Evolutionary conservation across 1,140 invertebrate species (phyloP), one percentile per base, ranked within the genome.

Genomic region (Drosophila asahinai): DNA sequence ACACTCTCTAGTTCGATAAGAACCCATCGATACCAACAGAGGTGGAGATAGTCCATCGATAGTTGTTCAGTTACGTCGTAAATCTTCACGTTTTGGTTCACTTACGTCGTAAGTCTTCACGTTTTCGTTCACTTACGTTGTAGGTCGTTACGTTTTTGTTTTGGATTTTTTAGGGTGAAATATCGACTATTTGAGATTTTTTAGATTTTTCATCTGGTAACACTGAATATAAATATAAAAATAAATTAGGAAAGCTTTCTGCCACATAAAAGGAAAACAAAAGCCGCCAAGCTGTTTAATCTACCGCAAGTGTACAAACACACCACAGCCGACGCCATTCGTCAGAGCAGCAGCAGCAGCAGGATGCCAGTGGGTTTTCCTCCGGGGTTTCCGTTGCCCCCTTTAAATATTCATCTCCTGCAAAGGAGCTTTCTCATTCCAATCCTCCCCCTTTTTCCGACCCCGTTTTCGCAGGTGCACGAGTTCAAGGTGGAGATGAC

Each of bases 401-500:
- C 1, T 51, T 55, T 14, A 22, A 55, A 15, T 36, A 55, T 55
- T 22, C 52, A 38, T 55, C 17, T 55, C 52, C 52, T 55, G 17
- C 12, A 5, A 54, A 65, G 33, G 60, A n/a, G 19, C 19, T 8
- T 9, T 11, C n/a, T 40, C 42, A 43, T 38, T 33, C 48, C 48
- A 8, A 17, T 38, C 30, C 30, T 19, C 36, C 47, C 7, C 45
- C 12, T 14, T 14, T 27, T 25, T 15, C 45, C n/a, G n/a, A 36
- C 11, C 52, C 52, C 52, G 33, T 73, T 57, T 65, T 33, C 27
- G 14, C 58, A 97, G 96, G 94, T 95, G 47, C 95, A 97, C 89
- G 95, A 96, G 93, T 98, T 97, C 92, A 95, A 96, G 83, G 97
- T 98, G 19, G 96, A 96, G 89, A 98, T 98, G 97, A 97, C 97